Evolutionary conservation across 2,888 invertebrate genomes (phyloP), one percentile per base, ranked within the genome.

Genomic region (Zygothrica quintamaculata): DNA sequence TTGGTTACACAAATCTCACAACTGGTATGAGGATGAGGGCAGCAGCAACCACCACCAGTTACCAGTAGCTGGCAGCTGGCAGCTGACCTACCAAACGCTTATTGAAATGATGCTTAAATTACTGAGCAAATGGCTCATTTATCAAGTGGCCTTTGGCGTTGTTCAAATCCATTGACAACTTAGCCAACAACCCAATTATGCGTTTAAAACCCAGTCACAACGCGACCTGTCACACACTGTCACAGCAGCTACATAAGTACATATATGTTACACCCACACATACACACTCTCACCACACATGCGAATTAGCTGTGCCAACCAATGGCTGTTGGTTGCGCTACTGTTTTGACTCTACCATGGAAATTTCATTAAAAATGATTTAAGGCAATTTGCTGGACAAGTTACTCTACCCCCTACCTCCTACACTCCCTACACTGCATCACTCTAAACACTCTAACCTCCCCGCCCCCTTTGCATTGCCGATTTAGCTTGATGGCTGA

Each of bases 91-190:
- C 48, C 46, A 37, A 25, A 13, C 29, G 72, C 52, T 84, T 77
- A 84, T 78, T 80, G 78, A 77, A 82, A 69, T 69, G 74, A 77
- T 80, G 76, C 82, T 82, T 80, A 85, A 84, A 85, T 85, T 82
- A 85, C 82, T 78, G 80, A 77, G 74, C 80, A 82, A 82, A 82
- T 82, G 86, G 65, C 84, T 82, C 86, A 82, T 82, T 82, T 85
- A 82, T 82, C 86, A 84, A 79, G 68, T 77, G 67, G 73, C 62
- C 51, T 67, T 72, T 51, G 51, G 13, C 40, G 52, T 39, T 26
- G 57, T 67, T 73, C 74, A 51, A n/a, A 68, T 55, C 68, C 72
- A 74, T 60, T 72, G 74, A 73, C 72, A 73, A 72, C 68, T 72
- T 68, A 65, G 48, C 74, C 52, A 72, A 65, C 74, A 74, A 69